These are phyloP conservation scores for Otolemur garnettii DNA, from an alignment of 2,113 vertebrate species.

Conservation along the genomic window DNA sequence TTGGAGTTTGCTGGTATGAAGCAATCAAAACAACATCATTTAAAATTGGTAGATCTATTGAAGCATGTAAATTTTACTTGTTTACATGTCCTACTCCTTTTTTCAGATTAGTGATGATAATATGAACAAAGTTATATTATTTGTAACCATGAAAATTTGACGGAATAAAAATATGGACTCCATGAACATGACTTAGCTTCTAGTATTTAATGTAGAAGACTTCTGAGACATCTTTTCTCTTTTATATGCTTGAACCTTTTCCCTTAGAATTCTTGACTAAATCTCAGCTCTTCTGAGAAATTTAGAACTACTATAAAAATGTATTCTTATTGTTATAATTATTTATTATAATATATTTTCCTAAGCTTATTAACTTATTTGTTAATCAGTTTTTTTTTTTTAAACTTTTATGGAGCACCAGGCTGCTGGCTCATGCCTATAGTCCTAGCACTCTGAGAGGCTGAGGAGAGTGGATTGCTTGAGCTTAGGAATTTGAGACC, in stretches of 20 bases:
- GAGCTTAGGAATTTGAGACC: no score
- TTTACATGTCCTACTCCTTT: slow-evolving; percentile 67
- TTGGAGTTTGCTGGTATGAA: slow-evolving; percentile 50
- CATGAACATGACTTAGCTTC: not conserved
- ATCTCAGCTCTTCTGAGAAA: slow-evolving; percentile 27
- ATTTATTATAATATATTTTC: slow-evolving; percentile 22
- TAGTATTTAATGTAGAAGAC: not conserved
- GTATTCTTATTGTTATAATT: not conserved
- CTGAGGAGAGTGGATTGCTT: no score
- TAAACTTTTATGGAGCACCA: not conserved
- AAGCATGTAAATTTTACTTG: slow-evolving; percentile 63
- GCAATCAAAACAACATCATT: slow-evolving; percentile 50
- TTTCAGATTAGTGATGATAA: slow-evolving; percentile 65
- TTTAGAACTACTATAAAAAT: not conserved
- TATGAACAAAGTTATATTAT: slow-evolving; percentile 65
- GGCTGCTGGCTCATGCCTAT: no score
- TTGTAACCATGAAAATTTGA: slow-evolving; percentile 54
- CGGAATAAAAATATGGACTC: slow-evolving; percentile 22
- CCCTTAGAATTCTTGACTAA: not conserved
- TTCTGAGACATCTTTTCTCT: slow-evolving; percentile 54
- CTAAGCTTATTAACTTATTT: slow-evolving; percentile 2
- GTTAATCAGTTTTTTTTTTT: not conserved
- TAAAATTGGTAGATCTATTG: slow-evolving; percentile 75
- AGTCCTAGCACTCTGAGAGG: no score
- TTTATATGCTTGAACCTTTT: not conserved